phyloP scores from a whole-genome alignment of 2,888 invertebrate species.

The Julus scandinavius region DNA sequence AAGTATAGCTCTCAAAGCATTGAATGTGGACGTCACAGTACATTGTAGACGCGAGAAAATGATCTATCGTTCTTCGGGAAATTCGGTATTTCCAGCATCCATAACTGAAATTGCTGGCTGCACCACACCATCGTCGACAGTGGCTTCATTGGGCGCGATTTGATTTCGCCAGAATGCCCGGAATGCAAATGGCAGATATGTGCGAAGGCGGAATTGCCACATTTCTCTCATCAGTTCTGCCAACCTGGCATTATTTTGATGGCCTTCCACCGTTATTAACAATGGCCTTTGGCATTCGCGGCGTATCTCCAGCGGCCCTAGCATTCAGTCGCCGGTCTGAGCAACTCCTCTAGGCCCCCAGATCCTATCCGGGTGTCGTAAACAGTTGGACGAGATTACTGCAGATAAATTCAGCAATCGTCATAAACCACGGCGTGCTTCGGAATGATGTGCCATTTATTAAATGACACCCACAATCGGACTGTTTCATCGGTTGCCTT shows the following conservation, averaged over 20 bases:
- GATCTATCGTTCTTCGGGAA: not conserved
- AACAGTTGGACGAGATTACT: slow-evolving; percentile 31
- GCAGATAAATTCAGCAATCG: slow-evolving; percentile 48
- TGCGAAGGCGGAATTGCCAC: not conserved
- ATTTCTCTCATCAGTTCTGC: slow-evolving; percentile 37
- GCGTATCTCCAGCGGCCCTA: not conserved
- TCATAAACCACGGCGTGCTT: slow-evolving; percentile 23
- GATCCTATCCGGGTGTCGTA: slow-evolving; percentile 37
- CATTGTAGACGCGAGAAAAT: not conserved
- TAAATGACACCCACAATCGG: not conserved
- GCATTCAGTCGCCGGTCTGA: not conserved
- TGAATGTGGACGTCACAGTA: not conserved
- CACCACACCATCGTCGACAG: not conserved
- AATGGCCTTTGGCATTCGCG: slow-evolving; percentile 35
- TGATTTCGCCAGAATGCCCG: slow-evolving; percentile 5
- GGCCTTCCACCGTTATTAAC: slow-evolving; percentile 32
- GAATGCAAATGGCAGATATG: slow-evolving; percentile 28
- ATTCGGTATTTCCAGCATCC: slow-evolving; percentile 16
- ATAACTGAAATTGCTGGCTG: not conserved
- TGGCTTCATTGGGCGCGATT: slow-evolving; percentile 18
- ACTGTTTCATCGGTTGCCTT: not conserved
- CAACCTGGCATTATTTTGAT: slow-evolving; percentile 4
- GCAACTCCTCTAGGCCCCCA: not conserved
- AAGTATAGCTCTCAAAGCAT: not conserved
- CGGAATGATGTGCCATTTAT: not conserved